Conservation (phyloP, 2,888 invertebrate species). For the Sepioteuthis lessoniana region DNA sequence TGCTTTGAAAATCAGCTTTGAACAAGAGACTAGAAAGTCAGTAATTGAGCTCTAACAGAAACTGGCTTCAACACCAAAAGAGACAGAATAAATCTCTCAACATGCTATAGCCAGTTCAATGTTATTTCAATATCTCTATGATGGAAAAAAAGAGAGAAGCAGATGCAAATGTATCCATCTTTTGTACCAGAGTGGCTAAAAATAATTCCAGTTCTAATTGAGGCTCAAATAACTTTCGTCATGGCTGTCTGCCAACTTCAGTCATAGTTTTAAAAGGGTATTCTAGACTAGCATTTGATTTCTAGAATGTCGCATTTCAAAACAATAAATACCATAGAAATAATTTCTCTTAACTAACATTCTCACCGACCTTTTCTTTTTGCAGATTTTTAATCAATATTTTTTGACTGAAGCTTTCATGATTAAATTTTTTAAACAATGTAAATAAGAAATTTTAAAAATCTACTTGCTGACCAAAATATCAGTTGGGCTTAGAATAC, state of each 20-base stretch:
- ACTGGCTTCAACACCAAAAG: not conserved
- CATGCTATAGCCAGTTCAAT: not conserved
- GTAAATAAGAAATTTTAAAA: too few relatives aligned
- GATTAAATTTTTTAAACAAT: too few relatives aligned
- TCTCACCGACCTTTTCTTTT: not conserved
- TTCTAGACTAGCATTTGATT: not conserved
- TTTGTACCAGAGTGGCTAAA: not conserved
- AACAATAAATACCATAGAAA: not conserved
- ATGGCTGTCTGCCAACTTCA: not conserved
- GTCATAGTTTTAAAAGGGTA: not conserved
- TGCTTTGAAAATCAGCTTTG: too few relatives aligned
- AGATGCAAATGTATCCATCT: conserved; percentile 17
- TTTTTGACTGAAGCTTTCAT: not conserved
- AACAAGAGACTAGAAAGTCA: not conserved
- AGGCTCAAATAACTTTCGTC: not conserved
- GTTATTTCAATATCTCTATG: not conserved
- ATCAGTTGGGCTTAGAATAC: too few relatives aligned
- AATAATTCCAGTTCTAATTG: not conserved
- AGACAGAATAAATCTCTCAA: not conserved
- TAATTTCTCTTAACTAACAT: not conserved
- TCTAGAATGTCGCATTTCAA: not conserved
- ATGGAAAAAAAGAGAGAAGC: not conserved
- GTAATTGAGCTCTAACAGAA: not conserved
- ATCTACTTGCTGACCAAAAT: too few relatives aligned
- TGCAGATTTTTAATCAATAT: not conserved